Evolutionary conservation across 2,113 vertebrate species (phyloP).

Genomic region (Morone saxatilis): DNA sequence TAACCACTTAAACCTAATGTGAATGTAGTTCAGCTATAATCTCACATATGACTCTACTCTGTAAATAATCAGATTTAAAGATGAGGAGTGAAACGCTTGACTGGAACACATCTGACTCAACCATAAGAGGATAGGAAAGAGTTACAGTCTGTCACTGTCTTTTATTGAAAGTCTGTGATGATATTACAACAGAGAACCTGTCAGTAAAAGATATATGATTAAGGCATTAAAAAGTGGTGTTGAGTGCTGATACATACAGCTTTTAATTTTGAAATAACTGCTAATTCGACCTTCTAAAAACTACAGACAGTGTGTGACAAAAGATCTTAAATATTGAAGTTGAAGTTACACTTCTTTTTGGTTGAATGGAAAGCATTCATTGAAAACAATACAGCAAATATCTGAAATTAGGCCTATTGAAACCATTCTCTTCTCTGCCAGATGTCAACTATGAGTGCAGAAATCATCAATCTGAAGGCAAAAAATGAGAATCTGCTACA

Average conservation of each 20-base stretch:
- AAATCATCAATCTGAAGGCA: slow-evolving; percentile 67
- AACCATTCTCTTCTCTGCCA: slow-evolving; percentile 60
- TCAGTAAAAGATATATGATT: not conserved
- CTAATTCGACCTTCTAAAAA: not conserved
- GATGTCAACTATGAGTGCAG: slow-evolving; percentile 73
- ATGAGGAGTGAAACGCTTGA: slow-evolving; percentile 40
- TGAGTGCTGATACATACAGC: not conserved
- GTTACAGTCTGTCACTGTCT: slow-evolving; percentile 11
- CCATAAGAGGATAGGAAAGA: slow-evolving; percentile 37
- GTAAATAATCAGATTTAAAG: slow-evolving; percentile 70
- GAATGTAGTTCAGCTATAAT: slow-evolving; percentile 49
- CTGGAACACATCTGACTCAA: slow-evolving; percentile 51
- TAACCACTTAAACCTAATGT: slow-evolving; percentile 34
- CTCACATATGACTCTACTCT: slow-evolving; percentile 53
- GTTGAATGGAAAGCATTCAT: not conserved
- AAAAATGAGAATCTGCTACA: slow-evolving; percentile 71
- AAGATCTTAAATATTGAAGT: not conserved
- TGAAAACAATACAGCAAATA: not conserved
- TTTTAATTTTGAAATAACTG: not conserved
- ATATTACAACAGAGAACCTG: slow-evolving; percentile 2
- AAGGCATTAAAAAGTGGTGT: not conserved
- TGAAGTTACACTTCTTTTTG: not conserved
- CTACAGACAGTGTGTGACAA: not conserved
- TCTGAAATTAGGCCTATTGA: slow-evolving; percentile 24
- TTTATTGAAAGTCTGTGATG: not conserved